Evolutionary conservation across 2,888 invertebrate species (phyloP), one percentile per base, ranked within the genome.

Genomic region (Macrosiphum euphorbiae): DNA sequence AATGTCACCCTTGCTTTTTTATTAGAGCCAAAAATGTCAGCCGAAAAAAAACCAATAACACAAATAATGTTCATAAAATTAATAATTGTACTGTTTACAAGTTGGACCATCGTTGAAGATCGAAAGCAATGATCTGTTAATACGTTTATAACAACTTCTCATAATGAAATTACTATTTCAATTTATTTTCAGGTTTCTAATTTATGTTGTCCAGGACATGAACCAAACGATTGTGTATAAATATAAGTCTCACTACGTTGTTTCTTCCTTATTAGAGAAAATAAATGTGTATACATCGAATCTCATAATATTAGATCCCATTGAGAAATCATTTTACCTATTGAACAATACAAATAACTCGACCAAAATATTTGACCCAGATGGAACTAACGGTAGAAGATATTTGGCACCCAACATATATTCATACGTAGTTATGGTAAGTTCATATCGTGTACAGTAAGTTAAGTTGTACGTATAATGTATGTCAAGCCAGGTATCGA

Each of bases 331-430:
- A 20, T 11, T 91, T 2, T 44, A 20, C 1, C 5, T 44, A n/a
- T 10, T 44, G 0, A 85, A 85, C 0, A 24, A 24, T n/a, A 16
- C 28, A 24, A 1, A 0, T 0, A 44, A n/a, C 4, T 1, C 20
- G 4, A 2, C 55, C 20, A 3, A 44, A 4, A 28, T 8, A 11
- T 35, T 44, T 10, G 28, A 55, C 11, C n/a, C 44, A 0, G 0
- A 91, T 20, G 44, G 44, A 8, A 44, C n/a, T 8, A 13, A 35
- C 8, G 10, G 7, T 3, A 41, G 13, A 28, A 16, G 20, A 0
- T 84, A 0, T 11, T 16, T 28, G 26, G 0, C 26, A 8, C 41
- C 28, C 2, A 8, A 5, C 4, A 8, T 47, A 67, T 47, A 3
- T n/a, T 3, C n/a, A 20, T 90, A n/a, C 7, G 1, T 47, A n/a